phyloP scores from a whole-genome alignment of 2,113 vertebrate genomes.

The Speoplatyrhinus poulsoni region DNA sequence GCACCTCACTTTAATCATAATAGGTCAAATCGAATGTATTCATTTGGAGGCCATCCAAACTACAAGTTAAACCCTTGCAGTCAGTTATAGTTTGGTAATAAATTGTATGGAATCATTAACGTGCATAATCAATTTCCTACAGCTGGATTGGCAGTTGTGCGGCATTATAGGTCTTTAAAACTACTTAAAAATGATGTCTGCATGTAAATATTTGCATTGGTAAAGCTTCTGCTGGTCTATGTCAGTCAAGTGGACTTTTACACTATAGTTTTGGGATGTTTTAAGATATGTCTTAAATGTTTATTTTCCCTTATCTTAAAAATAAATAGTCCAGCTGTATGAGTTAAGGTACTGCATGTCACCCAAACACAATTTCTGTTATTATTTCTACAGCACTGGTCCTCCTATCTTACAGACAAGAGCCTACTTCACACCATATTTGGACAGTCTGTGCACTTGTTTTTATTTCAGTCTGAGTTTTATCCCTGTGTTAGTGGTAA shows the following conservation, averaged over 20 bases:
- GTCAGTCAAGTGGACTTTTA: slow-evolving; percentile 22
- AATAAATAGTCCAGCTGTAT: neutral
- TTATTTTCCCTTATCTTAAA: slow-evolving; percentile 2
- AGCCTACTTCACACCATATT: neutral
- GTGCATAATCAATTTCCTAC: neutral
- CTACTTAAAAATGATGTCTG: slow-evolving; percentile 21
- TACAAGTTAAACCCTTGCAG: neutral
- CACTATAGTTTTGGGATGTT: slow-evolving; percentile 24
- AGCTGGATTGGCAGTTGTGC: slow-evolving; percentile 23
- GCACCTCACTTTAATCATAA: neutral
- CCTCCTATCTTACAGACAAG: neutral
- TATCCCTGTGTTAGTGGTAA: neutral
- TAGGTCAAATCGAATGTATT: neutral
- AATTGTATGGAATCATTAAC: neutral
- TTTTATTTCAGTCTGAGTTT: slow-evolving; percentile 10
- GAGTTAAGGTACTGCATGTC: neutral
- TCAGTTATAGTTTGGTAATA: too few species aligned
- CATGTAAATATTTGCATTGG: slow-evolving; percentile 27
- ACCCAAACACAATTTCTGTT: neutral
- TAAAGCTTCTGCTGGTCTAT: slow-evolving; percentile 12
- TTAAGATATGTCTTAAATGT: slow-evolving; percentile 26
- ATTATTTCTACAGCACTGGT: neutral
- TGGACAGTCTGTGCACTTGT: neutral
- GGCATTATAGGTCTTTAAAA: slow-evolving; percentile 11
- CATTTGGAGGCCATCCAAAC: neutral